These are phyloP conservation scores for Dipodomys ordii DNA, from an alignment of 2,113 vertebrate species.

Conservation along the genomic window DNA sequence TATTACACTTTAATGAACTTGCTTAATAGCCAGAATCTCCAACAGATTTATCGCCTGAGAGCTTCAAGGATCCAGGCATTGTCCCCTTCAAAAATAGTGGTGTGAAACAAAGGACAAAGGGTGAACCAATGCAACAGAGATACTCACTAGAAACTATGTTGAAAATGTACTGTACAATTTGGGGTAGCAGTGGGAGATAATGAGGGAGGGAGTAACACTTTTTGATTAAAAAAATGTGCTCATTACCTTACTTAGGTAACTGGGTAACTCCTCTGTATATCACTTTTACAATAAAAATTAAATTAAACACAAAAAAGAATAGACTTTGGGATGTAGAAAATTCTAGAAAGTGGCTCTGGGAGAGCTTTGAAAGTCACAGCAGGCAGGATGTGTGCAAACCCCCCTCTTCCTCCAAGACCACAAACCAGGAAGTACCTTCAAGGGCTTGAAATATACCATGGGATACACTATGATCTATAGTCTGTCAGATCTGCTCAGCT, in stretches of 20 bases:
- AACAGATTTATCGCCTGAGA: neutral
- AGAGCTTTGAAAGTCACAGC: neutral
- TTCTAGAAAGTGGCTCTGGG: neutral
- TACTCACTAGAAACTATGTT: no score
- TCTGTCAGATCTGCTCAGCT: neutral
- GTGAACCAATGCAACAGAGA: no score
- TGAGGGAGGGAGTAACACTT: no score
- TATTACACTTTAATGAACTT: neutral
- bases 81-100: neutral
- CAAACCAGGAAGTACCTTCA: neutral
- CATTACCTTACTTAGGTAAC: no score
- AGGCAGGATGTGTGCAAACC: fast-evolving
- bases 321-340: neutral
- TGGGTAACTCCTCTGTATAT: no score
- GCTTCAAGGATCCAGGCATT: neutral
- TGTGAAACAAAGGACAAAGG: no score
- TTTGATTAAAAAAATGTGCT: no score
- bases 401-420: neutral
- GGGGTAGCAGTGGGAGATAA: no score
- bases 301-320: no score
- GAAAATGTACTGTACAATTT: no score
- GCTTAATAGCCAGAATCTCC: neutral
- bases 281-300: no score
- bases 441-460: neutral
- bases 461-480: neutral